These are phyloP conservation scores for Knipowitschia caucasica DNA, from an alignment of 2,797 vertebrate genomes.

Conservation along the genomic window DNA sequence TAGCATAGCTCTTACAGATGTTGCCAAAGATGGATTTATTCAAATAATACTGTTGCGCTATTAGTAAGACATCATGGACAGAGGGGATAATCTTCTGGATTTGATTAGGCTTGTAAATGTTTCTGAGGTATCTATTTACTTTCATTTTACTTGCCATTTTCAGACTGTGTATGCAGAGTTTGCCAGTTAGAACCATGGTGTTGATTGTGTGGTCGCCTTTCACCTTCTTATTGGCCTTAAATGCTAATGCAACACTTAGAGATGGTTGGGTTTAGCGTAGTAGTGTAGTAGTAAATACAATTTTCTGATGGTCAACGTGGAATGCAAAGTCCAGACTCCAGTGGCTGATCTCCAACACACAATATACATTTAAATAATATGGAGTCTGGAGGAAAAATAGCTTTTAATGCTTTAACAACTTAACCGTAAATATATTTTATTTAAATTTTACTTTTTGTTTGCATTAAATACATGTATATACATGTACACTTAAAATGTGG, in stretches of 20 bases:
- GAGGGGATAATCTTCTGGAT: slow-evolving; percentile 65
- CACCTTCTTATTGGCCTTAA: slow-evolving; percentile 45
- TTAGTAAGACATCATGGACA: slow-evolving; percentile 63
- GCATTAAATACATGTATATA: too few relatives aligned
- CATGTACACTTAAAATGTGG: too few relatives aligned
- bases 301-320: slow-evolving; percentile 67
- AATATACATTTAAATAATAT: slow-evolving; percentile 35
- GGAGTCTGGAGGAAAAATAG: not conserved
- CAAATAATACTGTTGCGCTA: too few relatives aligned
- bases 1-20: slow-evolving; percentile 41
- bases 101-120: slow-evolving; percentile 75
- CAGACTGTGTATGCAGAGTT: slow-evolving; percentile 63
- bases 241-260: slow-evolving; percentile 19
- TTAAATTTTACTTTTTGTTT: not conserved
- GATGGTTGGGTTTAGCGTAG: slow-evolving; percentile 58
- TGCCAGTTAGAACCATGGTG: slow-evolving; percentile 50
- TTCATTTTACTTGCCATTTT: slow-evolving; percentile 68
- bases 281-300: slow-evolving; percentile 70
- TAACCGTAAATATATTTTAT: slow-evolving; percentile 24
- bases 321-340: slow-evolving; percentile 49
- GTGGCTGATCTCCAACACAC: slow-evolving; percentile 48
- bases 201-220: slow-evolving; percentile 64
- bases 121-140: slow-evolving; percentile 74
- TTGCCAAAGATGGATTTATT: slow-evolving; percentile 58
- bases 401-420: slow-evolving; percentile 50